Percentiles rank a stretch among this genome's conserved stretches.
phyloP scores from a whole-genome alignment of 2,113 vertebrate species.

The Malurus cyaneus region DNA sequence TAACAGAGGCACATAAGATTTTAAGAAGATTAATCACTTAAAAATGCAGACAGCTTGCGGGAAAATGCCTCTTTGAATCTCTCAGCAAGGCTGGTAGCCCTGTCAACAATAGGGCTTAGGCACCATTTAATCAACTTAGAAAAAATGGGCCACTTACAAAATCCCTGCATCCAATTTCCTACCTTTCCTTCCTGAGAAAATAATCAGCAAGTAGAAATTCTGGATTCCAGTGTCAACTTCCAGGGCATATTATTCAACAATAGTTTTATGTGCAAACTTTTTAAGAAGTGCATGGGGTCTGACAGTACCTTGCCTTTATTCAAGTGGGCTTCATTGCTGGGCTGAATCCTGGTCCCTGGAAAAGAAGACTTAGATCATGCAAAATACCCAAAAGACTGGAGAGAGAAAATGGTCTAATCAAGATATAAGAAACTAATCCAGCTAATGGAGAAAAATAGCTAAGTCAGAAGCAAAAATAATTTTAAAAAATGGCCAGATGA shows the following conservation, averaged over 20 bases:
- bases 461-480: background rate
- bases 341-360: background rate
- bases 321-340: background rate
- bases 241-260: background rate
- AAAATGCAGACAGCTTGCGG: background rate
- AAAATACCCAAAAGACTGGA: background rate
- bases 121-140: background rate
- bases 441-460: background rate
- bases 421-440: background rate
- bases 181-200: background rate
- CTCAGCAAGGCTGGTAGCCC: background rate
- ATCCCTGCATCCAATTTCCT: background rate
- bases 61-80: background rate
- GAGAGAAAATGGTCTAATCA: background rate
- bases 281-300: background rate
- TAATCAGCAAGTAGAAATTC: background rate
- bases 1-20: background rate
- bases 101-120: background rate
- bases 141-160: background rate
- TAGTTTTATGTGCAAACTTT: background rate
- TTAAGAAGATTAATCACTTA: background rate
- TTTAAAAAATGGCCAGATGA: background rate
- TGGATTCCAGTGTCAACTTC: background rate
- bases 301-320: background rate
- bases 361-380: background rate